These are phyloP conservation scores for Cephus spinipes DNA, from an alignment of 2,888 invertebrate species.

Conservation along the genomic window DNA sequence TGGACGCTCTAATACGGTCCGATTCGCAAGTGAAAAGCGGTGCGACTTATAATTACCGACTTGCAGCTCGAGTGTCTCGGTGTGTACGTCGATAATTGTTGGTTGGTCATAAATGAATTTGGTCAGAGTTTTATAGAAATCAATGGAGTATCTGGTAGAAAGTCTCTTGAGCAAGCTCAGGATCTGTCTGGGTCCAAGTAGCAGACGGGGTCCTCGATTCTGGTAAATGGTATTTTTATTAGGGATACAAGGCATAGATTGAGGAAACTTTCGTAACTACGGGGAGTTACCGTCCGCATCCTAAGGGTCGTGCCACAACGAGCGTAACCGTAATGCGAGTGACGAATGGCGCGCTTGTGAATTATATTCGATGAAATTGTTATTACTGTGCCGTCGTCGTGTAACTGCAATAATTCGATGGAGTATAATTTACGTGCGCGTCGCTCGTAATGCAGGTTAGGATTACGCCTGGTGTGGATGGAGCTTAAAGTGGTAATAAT, in stretches of 20 bases:
- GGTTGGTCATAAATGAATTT: background rate
- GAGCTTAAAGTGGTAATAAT: background rate
- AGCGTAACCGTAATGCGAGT: background rate
- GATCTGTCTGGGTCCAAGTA: too few species aligned
- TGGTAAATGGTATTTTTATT: too few species aligned
- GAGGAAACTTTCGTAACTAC: background rate
- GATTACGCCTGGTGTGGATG: background rate
- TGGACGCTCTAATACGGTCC: background rate
- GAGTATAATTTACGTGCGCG: background rate
- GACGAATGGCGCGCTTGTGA: background rate
- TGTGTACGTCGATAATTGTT: background rate
- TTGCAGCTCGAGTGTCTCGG: background rate
- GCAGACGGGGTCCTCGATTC: too few species aligned
- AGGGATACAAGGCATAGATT: background rate
- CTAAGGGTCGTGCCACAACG: background rate
- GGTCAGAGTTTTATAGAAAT: background rate
- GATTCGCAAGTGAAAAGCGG: background rate
- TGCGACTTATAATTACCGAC: background rate
- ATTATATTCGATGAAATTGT: background rate
- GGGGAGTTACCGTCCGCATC: background rate
- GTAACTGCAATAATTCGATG: background rate
- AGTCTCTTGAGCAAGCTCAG: too few species aligned
- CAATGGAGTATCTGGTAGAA: background rate
- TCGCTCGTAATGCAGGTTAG: background rate
- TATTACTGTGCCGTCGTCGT: background rate